These are phyloP conservation scores for Phalloptychus januarius DNA, from an alignment of 2,797 vertebrate genomes.

Conservation along the genomic window DNA sequence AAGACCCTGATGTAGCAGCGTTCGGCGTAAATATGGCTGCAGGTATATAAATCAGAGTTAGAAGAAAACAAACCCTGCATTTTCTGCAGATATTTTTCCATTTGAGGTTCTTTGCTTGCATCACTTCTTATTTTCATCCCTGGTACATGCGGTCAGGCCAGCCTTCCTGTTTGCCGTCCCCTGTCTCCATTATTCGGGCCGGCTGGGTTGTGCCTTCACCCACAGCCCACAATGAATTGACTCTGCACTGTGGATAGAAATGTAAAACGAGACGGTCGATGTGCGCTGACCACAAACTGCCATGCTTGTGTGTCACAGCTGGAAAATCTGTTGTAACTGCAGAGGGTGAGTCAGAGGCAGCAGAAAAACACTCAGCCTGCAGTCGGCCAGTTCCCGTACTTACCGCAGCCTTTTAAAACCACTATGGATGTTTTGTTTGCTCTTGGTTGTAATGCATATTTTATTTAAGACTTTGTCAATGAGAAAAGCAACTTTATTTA, in stretches of 20 bases:
- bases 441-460: slow-evolving; percentile 8
- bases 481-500: slow-evolving; percentile 25
- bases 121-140: slow-evolving; percentile 53
- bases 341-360: slow-evolving; percentile 66
- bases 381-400: slow-evolving; percentile 12
- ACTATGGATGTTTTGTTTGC: not conserved
- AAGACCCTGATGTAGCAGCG: not conserved
- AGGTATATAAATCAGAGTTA: not conserved
- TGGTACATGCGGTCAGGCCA: slow-evolving; percentile 40
- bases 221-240: slow-evolving; percentile 68
- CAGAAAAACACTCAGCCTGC: slow-evolving; percentile 46
- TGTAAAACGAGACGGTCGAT: slow-evolving; percentile 45
- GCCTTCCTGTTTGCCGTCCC: slow-evolving; percentile 68
- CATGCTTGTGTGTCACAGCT: slow-evolving; percentile 64
- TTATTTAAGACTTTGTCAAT: slow-evolving; percentile 9
- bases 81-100: slow-evolving; percentile 27
- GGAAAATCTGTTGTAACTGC: slow-evolving; percentile 72
- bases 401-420: slow-evolving; percentile 20
- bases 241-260: slow-evolving; percentile 53
- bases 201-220: slow-evolving; percentile 56
- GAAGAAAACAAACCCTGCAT: not conserved
- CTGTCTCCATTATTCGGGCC: slow-evolving; percentile 49
- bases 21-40: not conserved
- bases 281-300: slow-evolving; percentile 50
- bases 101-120: slow-evolving; percentile 36